Conservation (phyloP, 2,797 vertebrate genomes). For the Babyrousa celebensis region DNA sequence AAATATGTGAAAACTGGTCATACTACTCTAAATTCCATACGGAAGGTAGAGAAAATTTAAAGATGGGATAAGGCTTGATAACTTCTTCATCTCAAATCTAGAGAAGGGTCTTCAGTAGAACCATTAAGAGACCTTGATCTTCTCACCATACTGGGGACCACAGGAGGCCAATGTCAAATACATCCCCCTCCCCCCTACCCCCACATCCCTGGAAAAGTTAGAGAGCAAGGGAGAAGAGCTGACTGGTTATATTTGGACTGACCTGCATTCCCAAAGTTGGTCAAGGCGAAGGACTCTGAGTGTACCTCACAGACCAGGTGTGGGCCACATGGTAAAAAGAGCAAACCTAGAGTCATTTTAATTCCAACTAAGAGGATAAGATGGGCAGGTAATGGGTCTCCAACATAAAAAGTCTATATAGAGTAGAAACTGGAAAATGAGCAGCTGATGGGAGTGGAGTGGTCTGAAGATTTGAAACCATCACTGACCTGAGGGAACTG, state of each 20-base stretch:
- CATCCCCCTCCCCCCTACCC: not conserved
- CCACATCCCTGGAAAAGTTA: not conserved
- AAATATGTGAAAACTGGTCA: not conserved
- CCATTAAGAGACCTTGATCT: not conserved
- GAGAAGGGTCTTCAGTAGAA: not conserved
- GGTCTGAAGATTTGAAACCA: not conserved
- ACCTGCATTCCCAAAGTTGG: not conserved
- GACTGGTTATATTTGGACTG: not conserved
- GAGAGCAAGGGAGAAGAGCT: not conserved
- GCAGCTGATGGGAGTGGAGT: fast-evolving
- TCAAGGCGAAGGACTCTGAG: not conserved
- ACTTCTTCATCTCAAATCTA: not conserved
- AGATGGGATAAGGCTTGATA: not conserved
- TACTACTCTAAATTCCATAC: not conserved
- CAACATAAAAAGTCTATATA: not conserved
- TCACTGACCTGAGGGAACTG: not conserved
- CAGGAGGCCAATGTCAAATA: not conserved
- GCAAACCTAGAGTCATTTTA: not conserved
- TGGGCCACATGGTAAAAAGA: not conserved
- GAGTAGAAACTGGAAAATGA: not conserved
- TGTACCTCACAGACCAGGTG: not conserved
- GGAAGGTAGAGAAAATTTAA: not conserved
- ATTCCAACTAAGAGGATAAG: not conserved
- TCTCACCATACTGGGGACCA: not conserved
- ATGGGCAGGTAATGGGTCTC: not conserved